Base-by-base conservation (phyloP, 2,888 invertebrate species). In the Busseola fusca region DNA sequence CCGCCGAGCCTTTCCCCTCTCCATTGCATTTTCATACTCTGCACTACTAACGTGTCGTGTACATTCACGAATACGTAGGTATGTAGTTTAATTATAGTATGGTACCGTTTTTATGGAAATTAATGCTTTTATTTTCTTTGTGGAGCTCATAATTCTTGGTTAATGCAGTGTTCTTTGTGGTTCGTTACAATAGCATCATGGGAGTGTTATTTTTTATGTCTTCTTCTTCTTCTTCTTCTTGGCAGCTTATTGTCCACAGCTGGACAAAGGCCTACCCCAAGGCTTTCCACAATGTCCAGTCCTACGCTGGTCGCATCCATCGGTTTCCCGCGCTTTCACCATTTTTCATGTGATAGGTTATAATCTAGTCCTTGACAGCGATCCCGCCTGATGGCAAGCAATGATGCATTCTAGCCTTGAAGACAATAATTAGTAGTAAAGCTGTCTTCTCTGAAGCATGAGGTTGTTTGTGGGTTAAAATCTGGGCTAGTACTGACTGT, bases 1-100 rank as follows among this genome's bases (percentile, higher is more conserved):
- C 81, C 57, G 66, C 69, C 76, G 74, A 80, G 77, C 80, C 67
- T 70, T 75, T 58, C 64, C 75, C 78, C 54, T 68, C 72, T 74
- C 74, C 72, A 67, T 72, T 87, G 87, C 87, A 86, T 89, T 87
- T 87, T 84, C 87, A 81, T 80, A 72, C 68, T 70, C 64, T 74
- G 82, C 76, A 83, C 76, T 78, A 76, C 79, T 70, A 74, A 62
- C 58, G 60, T 66, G 72, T 73, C 71, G 64, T 71, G 65, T 25
- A 65, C 9, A 58, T 40, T 54, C 60, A 64, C 57, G 58, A 45
- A 52, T 58, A 69, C 18, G 50, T 52, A 56, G 30, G 40, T 67
- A 50, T 50, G 34, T 63, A 58, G 52, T 59, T 72, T 71, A 60
- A 76, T 71, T 80, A 76, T 72, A 80, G 66, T 71, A 48, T 21